Evolutionary conservation across 2,888 invertebrate species (phyloP), one percentile per base, ranked within the genome.

Genomic region (Melanotus villosus): DNA sequence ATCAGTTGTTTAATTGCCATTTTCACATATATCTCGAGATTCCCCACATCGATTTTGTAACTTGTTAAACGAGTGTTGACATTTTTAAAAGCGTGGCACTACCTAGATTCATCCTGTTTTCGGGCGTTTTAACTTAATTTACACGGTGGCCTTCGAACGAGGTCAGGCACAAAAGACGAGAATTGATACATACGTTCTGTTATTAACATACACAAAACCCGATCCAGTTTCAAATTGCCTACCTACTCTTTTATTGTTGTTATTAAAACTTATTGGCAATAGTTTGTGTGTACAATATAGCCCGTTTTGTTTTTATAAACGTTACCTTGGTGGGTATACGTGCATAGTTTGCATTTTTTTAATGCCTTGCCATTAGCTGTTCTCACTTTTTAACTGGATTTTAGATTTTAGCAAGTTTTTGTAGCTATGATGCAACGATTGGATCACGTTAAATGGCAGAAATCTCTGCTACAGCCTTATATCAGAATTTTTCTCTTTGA

Each of bases 111-210:
- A 47, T 47, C 47, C 47, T 47, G 47, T 47, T 47, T 45, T 47
- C 47, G 47, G 47, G 23, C 38, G 26, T 41, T 58, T 58, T 36
- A 26, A 36, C 36, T 54, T 21, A 32, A 60, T 45, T 63, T 52
- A 63, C 52, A 34, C 38, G 30, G 47, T 26, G 62, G 62, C 64
- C 64, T 64, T 64, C 56, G 19, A 56, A 45, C 64, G 56, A 64
- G 64, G 64, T 34, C 56, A 52, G 56, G 32, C 41, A 41, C 19
- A 43, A 16, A 43, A 62, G 62, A 62, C 36, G 36, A 60, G 43
- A 43, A 34, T 58, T 12, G 36, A 19, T 38, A 38, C 12, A 43
- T 18, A 41, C 10, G 3, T 7, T 3, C 9, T 14, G 23, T 12
- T 47, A 19, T 21, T 45, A 9, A 7, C 9, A 16, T 41, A 41